Conservation (phyloP, 2,888 invertebrate species). For the Dolichopus griseipennis region DNA sequence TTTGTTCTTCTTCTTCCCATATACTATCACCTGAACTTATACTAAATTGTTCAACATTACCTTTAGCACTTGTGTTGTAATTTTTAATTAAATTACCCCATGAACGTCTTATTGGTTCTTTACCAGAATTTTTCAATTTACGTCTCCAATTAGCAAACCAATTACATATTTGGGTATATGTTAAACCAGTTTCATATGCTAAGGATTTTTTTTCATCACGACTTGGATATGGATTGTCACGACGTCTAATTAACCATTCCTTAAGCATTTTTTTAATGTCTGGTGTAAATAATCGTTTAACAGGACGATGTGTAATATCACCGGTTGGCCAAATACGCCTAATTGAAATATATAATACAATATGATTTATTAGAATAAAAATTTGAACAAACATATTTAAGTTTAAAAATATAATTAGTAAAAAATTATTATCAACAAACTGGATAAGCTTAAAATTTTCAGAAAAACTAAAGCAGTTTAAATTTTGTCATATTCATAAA, state of each 20-base stretch:
- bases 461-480: too few relatives aligned
- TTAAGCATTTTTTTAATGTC: slow-evolving; percentile 70
- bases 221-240: slow-evolving; percentile 71
- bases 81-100: slow-evolving; percentile 63
- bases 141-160: slow-evolving; percentile 80
- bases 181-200: slow-evolving; percentile 64
- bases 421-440: too few relatives aligned
- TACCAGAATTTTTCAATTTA: slow-evolving; percentile 66
- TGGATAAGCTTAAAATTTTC: too few relatives aligned
- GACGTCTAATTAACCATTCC: slow-evolving; percentile 65
- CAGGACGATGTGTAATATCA: slow-evolving; percentile 48
- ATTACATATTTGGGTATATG: slow-evolving; percentile 68
- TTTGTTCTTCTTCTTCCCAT: slow-evolving; percentile 59
- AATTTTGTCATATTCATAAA: too few relatives aligned
- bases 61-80: slow-evolving; percentile 65
- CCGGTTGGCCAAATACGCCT: slow-evolving; percentile 41
- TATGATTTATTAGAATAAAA: not conserved
- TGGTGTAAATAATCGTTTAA: slow-evolving; percentile 67
- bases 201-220: slow-evolving; percentile 66
- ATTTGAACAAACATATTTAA: too few relatives aligned
- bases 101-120: slow-evolving; percentile 57
- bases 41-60: slow-evolving; percentile 71
- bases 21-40: slow-evolving; percentile 71
- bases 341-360: not conserved
- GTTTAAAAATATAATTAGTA: too few relatives aligned